These are phyloP conservation scores for Drosophila sp. DNA, from an alignment of 1,140 invertebrate species.

Conservation along the genomic window DNA sequence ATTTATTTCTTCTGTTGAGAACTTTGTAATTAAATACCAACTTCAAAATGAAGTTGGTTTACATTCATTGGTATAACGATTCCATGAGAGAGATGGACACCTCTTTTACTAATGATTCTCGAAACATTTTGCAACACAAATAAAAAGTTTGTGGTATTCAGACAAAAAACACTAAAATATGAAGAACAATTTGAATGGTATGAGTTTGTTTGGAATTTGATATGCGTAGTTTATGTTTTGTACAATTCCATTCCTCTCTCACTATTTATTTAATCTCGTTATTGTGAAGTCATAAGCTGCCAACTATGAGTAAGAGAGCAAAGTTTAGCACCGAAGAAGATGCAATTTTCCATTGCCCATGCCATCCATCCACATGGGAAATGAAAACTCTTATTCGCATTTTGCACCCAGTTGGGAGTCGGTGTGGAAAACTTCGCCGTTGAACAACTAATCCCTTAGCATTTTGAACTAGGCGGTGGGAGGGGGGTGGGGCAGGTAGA, in stretches of 20 bases:
- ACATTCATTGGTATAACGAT: too few relatives aligned
- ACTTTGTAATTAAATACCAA: too few relatives aligned
- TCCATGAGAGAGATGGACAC: too few relatives aligned
- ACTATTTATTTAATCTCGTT: constrained; percentile 8
- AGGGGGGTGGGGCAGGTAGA: background rate
- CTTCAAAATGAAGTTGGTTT: too few relatives aligned
- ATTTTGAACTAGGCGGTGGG: background rate
- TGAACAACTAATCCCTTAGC: constrained; percentile 16
- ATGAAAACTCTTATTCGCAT: background rate
- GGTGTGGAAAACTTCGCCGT: constrained; percentile 13
- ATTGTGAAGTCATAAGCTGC: constrained; percentile 4
- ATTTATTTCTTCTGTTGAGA: too few relatives aligned
- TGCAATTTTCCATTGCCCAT: constrained; percentile 14
- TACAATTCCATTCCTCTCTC: background rate
- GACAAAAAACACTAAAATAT: background rate
- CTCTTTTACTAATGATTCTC: too few relatives aligned
- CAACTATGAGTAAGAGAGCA: background rate
- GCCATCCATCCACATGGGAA: constrained; percentile 1
- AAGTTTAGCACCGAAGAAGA: constrained; percentile 3
- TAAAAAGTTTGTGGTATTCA: too few relatives aligned
- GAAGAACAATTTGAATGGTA: background rate
- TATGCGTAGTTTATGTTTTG: constrained; percentile 3
- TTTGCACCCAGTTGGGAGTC: background rate
- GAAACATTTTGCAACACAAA: too few relatives aligned
- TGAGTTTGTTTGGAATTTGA: background rate